These are phyloP conservation scores for Tachina lurida DNA, from an alignment of 2,888 invertebrate species.

Conservation along the genomic window DNA sequence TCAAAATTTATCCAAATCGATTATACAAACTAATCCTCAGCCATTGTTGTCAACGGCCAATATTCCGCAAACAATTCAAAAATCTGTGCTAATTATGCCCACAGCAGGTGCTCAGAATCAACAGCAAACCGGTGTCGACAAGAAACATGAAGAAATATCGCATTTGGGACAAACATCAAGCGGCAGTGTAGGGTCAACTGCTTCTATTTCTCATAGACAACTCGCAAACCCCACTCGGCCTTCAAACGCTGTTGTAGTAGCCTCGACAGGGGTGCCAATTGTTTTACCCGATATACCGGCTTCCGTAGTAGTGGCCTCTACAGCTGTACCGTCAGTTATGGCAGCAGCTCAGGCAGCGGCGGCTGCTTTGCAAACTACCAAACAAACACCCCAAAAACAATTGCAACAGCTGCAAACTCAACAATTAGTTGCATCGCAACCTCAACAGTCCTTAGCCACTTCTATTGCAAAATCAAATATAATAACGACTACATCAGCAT, in stretches of 20 bases:
- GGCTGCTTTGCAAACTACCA: slow-evolving; percentile 73
- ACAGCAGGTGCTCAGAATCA: slow-evolving; percentile 53
- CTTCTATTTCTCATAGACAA: slow-evolving; percentile 42
- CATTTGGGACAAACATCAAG: not conserved
- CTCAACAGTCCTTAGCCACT: slow-evolving; percentile 36
- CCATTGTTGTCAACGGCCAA: not conserved
- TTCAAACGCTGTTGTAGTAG: slow-evolving; percentile 42
- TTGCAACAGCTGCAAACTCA: slow-evolving; percentile 35
- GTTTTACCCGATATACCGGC: slow-evolving; percentile 79
- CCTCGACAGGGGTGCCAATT: slow-evolving; percentile 76
- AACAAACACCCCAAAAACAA: slow-evolving; percentile 61
- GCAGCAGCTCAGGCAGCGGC: slow-evolving; percentile 74
- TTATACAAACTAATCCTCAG: slow-evolving; percentile 60
- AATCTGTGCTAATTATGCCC: slow-evolving; percentile 55
- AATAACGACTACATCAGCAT: slow-evolving; percentile 34
- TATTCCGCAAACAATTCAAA: slow-evolving; percentile 47
- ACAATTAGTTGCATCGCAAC: slow-evolving; percentile 32
- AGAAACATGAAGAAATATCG: slow-evolving; percentile 14
- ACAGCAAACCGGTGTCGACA: slow-evolving; percentile 5
- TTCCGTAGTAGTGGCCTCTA: slow-evolving; percentile 77
- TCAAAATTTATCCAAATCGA: slow-evolving; percentile 38
- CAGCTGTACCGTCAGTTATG: slow-evolving; percentile 74
- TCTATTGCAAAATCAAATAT: slow-evolving; percentile 42
- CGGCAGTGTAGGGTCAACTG: slow-evolving; percentile 25
- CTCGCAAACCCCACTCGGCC: slow-evolving; percentile 19